Conservation (phyloP, 2,113 vertebrate species). For the Perca fluviatilis region DNA sequence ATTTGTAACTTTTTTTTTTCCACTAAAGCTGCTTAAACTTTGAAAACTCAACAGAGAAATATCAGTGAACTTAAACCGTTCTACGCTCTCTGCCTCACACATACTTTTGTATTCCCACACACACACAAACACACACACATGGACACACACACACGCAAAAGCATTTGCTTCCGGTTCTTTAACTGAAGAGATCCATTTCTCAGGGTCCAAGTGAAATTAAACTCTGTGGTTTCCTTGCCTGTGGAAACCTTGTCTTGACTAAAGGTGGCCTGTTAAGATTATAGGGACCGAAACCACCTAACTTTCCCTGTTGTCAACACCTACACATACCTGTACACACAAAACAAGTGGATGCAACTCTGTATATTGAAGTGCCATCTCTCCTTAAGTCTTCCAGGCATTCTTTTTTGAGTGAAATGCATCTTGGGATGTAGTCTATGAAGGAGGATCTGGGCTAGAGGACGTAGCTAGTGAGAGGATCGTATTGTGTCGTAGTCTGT, state of each 20-base stretch:
- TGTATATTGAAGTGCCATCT: conserved; percentile 69
- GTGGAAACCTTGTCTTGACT: conserved; percentile 56
- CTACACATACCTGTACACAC: conserved; percentile 14
- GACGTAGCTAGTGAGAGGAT: conserved; percentile 36
- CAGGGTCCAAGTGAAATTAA: conserved; percentile 79
- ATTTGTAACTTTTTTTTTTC: conserved; percentile 27
- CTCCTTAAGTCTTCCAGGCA: conserved; percentile 81
- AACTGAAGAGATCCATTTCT: conserved; percentile 75
- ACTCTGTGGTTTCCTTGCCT: conserved; percentile 57
- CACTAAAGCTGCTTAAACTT: conserved; percentile 67
- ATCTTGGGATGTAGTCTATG: conserved; percentile 48
- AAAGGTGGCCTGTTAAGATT: conserved; percentile 38
- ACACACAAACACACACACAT: conserved; percentile 9
- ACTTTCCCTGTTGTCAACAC: conserved; percentile 13
- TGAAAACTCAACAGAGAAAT: conserved; percentile 40
- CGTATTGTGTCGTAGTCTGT: conserved; percentile 41
- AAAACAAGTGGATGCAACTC: conserved; percentile 58
- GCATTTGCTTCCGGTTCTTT: conserved; percentile 67
- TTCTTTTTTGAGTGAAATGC: conserved; percentile 68
- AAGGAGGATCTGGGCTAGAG: conserved; percentile 48
- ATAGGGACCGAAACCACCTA: conserved; percentile 35
- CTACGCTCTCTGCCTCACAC: conserved; percentile 44
- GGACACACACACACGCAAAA: conserved; percentile 39
- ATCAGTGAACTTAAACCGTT: conserved; percentile 40
- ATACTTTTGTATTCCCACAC: neutral